Percentiles rank a stretch among this genome's conserved stretches.
These are phyloP conservation scores for Epinotia nisella DNA, from an alignment of 2,888 invertebrate species.

Conservation along the genomic window DNA sequence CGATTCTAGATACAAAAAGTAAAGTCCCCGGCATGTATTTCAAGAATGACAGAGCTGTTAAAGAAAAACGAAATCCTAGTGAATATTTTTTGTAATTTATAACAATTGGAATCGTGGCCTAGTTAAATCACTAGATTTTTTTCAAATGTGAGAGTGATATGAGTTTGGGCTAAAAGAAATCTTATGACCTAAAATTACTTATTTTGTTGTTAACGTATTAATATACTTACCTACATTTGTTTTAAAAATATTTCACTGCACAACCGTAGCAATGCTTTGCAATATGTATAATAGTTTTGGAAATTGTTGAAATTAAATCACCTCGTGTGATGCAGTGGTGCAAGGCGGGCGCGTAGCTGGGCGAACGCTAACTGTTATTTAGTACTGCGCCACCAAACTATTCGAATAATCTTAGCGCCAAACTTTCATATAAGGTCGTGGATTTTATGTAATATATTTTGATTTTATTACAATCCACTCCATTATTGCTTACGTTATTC, in stretches of 20 bases:
- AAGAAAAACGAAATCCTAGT: background rate
- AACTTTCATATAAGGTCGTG: constrained; percentile 20
- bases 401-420: constrained; percentile 41
- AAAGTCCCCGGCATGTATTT: no score
- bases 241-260: background rate
- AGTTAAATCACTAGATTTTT: background rate
- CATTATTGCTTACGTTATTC: no score
- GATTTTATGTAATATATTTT: background rate
- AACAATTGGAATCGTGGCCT: background rate
- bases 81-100: background rate
- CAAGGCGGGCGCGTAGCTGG: constrained; percentile 4
- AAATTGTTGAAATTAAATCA: constrained; percentile 31
- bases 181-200: no score
- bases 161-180: background rate
- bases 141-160: background rate
- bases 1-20: no score
- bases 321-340: constrained; percentile 11
- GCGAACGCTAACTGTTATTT: constrained; percentile 53
- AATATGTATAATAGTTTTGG: background rate
- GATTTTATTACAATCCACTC: background rate
- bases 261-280: background rate
- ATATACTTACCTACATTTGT: background rate
- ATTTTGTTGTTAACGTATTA: background rate
- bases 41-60: background rate
- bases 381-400: constrained; percentile 53